Conservation (phyloP, 2,797 vertebrate genomes). For the Thamnophis elegans region DNA sequence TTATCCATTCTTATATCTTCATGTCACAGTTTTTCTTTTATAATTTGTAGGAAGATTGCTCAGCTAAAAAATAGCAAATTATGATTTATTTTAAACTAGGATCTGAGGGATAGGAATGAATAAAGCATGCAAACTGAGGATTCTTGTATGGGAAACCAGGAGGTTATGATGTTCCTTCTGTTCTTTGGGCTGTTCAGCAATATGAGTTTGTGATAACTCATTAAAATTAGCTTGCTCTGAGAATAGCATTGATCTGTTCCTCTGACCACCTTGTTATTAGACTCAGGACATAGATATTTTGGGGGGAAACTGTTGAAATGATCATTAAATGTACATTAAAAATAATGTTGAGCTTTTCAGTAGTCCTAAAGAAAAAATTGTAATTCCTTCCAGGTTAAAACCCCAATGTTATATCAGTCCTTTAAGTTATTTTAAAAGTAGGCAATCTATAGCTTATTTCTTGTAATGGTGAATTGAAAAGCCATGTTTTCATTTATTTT, state of each 20-base stretch:
- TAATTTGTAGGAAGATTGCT: neutral
- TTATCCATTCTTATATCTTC: neutral
- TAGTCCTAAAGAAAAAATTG: neutral
- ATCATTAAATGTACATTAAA: neutral
- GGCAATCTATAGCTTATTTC: neutral
- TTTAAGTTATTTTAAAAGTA: neutral
- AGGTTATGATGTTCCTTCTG: neutral
- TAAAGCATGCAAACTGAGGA: neutral
- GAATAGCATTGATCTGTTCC: neutral
- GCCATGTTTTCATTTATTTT: neutral
- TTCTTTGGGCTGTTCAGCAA: neutral
- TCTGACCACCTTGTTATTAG: neutral
- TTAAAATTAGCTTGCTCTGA: neutral
- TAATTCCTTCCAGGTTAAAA: neutral
- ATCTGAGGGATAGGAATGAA: neutral
- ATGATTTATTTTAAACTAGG: neutral
- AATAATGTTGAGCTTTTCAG: neutral
- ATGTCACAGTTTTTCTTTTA: neutral
- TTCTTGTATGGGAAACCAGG: neutral
- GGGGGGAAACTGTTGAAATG: neutral
- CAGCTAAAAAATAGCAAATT: neutral
- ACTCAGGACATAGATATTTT: neutral
- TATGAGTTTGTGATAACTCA: neutral
- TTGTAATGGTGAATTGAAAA: neutral
- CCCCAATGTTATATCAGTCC: neutral